These are phyloP conservation scores for Helobdella robusta DNA, from an alignment of 2,888 invertebrate genomes.

Conservation along the genomic window DNA sequence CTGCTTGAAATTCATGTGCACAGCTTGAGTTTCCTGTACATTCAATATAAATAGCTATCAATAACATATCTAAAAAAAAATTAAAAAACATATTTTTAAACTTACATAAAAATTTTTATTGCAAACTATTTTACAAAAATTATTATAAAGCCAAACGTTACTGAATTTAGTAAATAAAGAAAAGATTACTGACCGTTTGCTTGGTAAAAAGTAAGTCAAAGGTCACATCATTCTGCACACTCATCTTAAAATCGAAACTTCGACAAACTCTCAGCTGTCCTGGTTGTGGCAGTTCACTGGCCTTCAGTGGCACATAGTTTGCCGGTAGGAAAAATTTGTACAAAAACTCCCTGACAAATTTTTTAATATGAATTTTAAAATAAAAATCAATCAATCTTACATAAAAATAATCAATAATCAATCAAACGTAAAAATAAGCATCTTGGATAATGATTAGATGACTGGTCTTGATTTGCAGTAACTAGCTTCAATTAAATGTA, in stretches of 20 bases:
- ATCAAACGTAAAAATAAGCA: too few relatives aligned
- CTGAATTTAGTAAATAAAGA: neutral
- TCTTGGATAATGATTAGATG: too few relatives aligned
- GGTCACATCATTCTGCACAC: slow-evolving; percentile 77
- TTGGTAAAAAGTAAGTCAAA: slow-evolving; percentile 93
- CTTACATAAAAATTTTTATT: neutral
- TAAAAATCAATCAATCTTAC: too few relatives aligned
- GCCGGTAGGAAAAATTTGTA: slow-evolving; percentile 84
- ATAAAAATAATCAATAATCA: too few relatives aligned
- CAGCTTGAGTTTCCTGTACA: slow-evolving; percentile 78
- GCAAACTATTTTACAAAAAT: neutral
- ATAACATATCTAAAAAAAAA: neutral
- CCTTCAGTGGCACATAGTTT: slow-evolving; percentile 48
- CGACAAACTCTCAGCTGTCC: slow-evolving; percentile 80
- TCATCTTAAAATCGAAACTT: slow-evolving; percentile 81
- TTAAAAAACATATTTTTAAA: neutral
- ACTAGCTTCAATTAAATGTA: too few relatives aligned
- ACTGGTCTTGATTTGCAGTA: too few relatives aligned
- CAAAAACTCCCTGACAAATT: slow-evolving; percentile 65
- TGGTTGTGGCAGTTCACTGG: slow-evolving; percentile 71
- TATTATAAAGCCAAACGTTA: neutral
- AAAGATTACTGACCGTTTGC: slow-evolving; percentile 55
- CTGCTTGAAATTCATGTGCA: slow-evolving; percentile 86
- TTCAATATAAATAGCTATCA: neutral
- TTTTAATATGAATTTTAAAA: too few relatives aligned